Evolutionary conservation across 2,888 invertebrate species (phyloP), one percentile per base, ranked within the genome.

Genomic region (Mythimna pallens): DNA sequence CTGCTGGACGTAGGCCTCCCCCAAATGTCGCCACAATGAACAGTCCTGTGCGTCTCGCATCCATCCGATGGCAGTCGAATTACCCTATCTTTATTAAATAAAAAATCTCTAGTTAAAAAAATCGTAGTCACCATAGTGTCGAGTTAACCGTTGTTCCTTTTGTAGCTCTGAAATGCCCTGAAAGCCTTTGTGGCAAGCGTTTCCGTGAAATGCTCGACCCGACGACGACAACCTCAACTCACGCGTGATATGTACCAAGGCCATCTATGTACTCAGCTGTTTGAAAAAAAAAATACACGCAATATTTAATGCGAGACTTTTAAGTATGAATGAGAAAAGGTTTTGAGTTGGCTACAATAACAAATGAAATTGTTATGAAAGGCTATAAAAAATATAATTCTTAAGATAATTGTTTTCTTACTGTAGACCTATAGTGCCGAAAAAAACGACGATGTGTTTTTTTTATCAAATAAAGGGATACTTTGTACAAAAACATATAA

Each of bases 131-230:
- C 77, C 68, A 52, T 72, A 77, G 65, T 71, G 70, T 65, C 55
- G 76, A 70, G 77, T 84, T 87, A 83, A 83, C 74, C 82, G 76
- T 75, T 80, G 85, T 86, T 85, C 87, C 90, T 89, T 91, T 91
- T 91, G 89, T 92, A 85, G 82, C 70, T 70, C 77, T 82, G 84
- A 88, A 87, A 87, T 79, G 78, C 84, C 75, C 77, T 87, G 85
- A 90, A 90, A 89, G 87, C 86, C 86, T 88, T 88, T 88, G 87
- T 83, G 85, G 55, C 82, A 84, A 88, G 85, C 80, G 87, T 87
- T 89, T 88, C 87, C 88, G 86, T 84, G 73, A 86, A 88, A 85
- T 76, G 77, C 82, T 75, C 75, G 83, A 86, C 80, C 76, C 75
- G 57, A n/a, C 43, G 66, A 47, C 64, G 63, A 58, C 72, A 65